Evolutionary conservation across 2,888 invertebrate species (phyloP).

Genomic region (Morpho achilles): DNA sequence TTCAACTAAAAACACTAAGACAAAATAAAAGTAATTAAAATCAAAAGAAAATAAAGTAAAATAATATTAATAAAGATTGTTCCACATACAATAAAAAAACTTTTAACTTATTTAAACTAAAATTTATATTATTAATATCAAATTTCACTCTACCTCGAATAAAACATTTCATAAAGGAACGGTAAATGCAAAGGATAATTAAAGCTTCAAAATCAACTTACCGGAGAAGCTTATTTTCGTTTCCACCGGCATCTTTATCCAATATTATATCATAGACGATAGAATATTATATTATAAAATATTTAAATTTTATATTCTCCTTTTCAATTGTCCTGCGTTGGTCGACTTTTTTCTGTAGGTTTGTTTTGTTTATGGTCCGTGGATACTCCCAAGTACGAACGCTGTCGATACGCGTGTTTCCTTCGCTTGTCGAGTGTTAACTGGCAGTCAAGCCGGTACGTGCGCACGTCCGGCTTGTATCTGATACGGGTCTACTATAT

Average conservation of each 20-base stretch:
- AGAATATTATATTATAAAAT: neutral
- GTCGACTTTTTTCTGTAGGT: neutral
- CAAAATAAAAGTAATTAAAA: too few relatives aligned
- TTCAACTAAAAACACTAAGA: too few relatives aligned
- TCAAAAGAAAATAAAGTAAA: too few relatives aligned
- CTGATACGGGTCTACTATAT: conserved; percentile 44
- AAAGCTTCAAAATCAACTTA: conserved; percentile 41
- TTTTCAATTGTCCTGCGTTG: neutral
- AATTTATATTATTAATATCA: too few relatives aligned
- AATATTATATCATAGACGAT: neutral
- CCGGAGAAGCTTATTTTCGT: conserved; percentile 75
- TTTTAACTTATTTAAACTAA: too few relatives aligned
- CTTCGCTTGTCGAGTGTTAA: conserved; percentile 56
- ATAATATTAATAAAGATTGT: neutral
- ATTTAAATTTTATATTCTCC: neutral
- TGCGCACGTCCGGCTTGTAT: conserved; percentile 46
- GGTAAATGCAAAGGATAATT: too few relatives aligned
- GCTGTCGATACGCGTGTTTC: conserved; percentile 47
- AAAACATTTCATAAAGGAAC: too few relatives aligned
- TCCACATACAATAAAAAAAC: too few relatives aligned
- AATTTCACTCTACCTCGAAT: too few relatives aligned
- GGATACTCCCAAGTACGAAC: conserved; percentile 6
- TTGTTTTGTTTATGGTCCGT: conserved; percentile 15
- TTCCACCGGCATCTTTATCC: conserved; percentile 66
- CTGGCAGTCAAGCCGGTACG: conserved; percentile 45